A percentile compares a stretch with the other conserved stretches of the same genome.
Conservation (phyloP, 2,797 vertebrate species). For the Hyperoplus lanceolatus region DNA sequence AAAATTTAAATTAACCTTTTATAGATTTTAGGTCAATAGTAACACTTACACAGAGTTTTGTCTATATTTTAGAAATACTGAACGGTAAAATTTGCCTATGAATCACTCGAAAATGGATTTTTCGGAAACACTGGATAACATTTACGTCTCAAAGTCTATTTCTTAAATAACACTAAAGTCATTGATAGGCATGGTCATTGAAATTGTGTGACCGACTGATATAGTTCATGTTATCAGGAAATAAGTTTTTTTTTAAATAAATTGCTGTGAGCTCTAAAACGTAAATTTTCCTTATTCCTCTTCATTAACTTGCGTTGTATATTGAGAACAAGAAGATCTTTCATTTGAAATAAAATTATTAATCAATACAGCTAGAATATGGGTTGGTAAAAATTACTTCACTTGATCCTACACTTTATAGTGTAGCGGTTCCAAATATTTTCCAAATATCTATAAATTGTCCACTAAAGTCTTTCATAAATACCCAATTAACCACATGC, state of each 20-base stretch:
- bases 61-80: constrained; percentile 34
- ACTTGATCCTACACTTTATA: neutral
- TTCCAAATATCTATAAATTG: constrained; percentile 25
- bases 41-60: constrained; percentile 21
- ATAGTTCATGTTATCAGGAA: neutral
- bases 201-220: neutral
- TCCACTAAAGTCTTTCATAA: constrained; percentile 33
- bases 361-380: neutral
- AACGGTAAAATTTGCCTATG: constrained; percentile 8
- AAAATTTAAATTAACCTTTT: constrained; percentile 18
- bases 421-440: constrained; percentile 14
- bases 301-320: neutral
- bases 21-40: constrained; percentile 36
- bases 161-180: constrained; percentile 22
- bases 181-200: neutral
- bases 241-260: constrained; percentile 16
- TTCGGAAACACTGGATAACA: neutral
- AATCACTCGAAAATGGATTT: constrained; percentile 9
- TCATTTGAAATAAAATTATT: neutral
- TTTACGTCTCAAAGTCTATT: constrained; percentile 3
- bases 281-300: neutral
- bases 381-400: neutral
- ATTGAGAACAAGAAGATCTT: neutral
- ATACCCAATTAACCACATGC: constrained; percentile 21
- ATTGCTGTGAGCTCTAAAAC: neutral